Evolutionary conservation across 2,113 vertebrate species (phyloP).

Genomic region (Petroica traversi): DNA sequence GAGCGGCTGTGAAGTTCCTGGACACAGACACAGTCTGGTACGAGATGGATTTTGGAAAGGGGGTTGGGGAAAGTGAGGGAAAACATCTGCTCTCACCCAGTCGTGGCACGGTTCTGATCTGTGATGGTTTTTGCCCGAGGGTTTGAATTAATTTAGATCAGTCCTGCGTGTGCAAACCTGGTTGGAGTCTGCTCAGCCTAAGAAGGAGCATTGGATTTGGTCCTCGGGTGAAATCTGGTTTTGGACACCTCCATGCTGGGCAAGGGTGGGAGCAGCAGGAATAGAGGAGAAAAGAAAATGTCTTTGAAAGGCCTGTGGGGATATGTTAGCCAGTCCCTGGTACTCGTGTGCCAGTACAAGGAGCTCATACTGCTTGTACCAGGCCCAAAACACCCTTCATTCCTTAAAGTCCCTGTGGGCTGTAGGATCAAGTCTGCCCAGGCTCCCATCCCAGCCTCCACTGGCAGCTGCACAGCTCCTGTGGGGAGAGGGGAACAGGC

Average conservation of each 20-base stretch:
- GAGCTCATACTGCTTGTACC: not conserved
- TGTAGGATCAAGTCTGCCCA: not conserved
- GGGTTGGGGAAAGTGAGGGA: not conserved
- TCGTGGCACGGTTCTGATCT: not conserved
- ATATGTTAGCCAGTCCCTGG: not conserved
- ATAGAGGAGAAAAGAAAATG: not conserved
- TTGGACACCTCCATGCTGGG: not conserved
- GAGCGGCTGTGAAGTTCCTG: constrained; percentile 88
- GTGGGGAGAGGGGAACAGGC: not conserved
- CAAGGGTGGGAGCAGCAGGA: not conserved
- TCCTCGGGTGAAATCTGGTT: not conserved
- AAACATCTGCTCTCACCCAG: not conserved
- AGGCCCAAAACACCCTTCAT: not conserved
- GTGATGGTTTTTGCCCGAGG: not conserved
- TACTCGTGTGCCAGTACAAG: not conserved
- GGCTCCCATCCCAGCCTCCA: not conserved
- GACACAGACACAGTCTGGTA: constrained; percentile 97
- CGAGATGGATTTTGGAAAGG: not conserved
- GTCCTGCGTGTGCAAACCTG: not conserved
- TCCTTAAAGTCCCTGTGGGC: not conserved
- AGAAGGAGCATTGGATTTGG: not conserved
- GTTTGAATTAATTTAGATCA: not conserved
- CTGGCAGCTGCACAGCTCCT: not conserved
- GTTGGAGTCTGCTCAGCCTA: not conserved
- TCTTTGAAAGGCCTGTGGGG: not conserved